These are phyloP conservation scores for Papilio helenus DNA, from an alignment of 1,140 invertebrate genomes.

Conservation along the genomic window DNA sequence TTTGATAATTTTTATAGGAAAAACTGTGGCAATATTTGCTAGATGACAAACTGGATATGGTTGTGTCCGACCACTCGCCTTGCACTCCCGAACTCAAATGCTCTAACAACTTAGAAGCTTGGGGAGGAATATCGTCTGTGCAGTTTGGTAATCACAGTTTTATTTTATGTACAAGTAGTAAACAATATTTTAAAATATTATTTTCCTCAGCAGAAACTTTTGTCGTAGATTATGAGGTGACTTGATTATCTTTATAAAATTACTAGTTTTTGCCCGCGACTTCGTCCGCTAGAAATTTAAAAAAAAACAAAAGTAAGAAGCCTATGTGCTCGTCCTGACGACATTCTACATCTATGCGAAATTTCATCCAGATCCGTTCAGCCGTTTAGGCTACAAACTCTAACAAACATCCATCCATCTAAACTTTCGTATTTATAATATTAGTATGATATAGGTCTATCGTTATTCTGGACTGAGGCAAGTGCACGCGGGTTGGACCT, in stretches of 20 bases:
- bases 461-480: slow-evolving; percentile 87
- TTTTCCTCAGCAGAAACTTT: no score
- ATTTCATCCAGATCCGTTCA: no score
- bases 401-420: no score
- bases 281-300: no score
- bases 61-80: slow-evolving; percentile 90
- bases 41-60: slow-evolving; percentile 84
- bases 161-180: neutral
- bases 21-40: slow-evolving; percentile 85
- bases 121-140: slow-evolving; percentile 89
- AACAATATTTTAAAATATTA: neutral
- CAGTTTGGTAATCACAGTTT: slow-evolving; percentile 84
- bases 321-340: no score
- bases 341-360: no score
- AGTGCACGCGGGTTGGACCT: slow-evolving; percentile 80
- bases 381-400: no score
- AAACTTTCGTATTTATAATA: no score
- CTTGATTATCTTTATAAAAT: no score
- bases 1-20: slow-evolving; percentile 71
- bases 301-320: no score
- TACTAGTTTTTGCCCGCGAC: no score
- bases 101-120: slow-evolving; percentile 87
- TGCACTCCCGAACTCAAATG: slow-evolving; percentile 86
- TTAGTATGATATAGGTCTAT: slow-evolving; percentile 77
- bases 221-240: no score